Conservation (phyloP, 2,888 invertebrate genomes). For the Drosophila pseudotakahashii region DNA sequence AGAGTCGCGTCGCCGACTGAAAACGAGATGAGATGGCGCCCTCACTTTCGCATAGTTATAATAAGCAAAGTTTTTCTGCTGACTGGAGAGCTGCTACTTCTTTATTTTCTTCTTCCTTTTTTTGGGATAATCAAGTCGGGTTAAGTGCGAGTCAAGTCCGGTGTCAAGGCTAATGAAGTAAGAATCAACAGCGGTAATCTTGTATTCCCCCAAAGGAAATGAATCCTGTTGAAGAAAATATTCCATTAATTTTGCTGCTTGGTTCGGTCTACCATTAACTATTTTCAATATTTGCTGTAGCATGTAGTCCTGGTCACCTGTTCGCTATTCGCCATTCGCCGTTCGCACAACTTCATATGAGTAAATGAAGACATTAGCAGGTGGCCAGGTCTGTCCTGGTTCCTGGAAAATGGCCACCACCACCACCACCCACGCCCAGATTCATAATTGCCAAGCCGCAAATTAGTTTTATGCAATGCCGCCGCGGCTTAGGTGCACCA, state of each 20-base stretch:
- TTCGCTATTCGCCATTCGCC: neutral
- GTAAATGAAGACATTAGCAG: slow-evolving; percentile 63
- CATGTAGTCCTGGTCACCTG: slow-evolving; percentile 29
- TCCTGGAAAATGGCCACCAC: slow-evolving; percentile 3
- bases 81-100: slow-evolving; percentile 7
- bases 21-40: slow-evolving; percentile 16
- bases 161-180: slow-evolving; percentile 71
- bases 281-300: slow-evolving; percentile 20
- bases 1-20: slow-evolving; percentile 38
- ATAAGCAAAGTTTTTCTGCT: slow-evolving; percentile 73
- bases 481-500: slow-evolving; percentile 23
- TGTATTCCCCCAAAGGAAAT: slow-evolving; percentile 34
- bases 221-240: slow-evolving; percentile 10
- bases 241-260: slow-evolving; percentile 19
- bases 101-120: slow-evolving; percentile 3
- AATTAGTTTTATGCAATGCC: slow-evolving; percentile 77
- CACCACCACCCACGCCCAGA: slow-evolving; percentile 12
- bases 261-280: slow-evolving; percentile 12
- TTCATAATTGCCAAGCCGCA: slow-evolving; percentile 78
- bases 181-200: slow-evolving; percentile 61
- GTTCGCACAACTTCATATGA: slow-evolving; percentile 20
- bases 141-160: slow-evolving; percentile 46
- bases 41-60: slow-evolving; percentile 73
- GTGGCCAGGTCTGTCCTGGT: slow-evolving; percentile 20
- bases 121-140: slow-evolving; percentile 38